phyloP scores from a whole-genome alignment of 2,113 vertebrate species.

The Brienomyrus longianalis region DNA sequence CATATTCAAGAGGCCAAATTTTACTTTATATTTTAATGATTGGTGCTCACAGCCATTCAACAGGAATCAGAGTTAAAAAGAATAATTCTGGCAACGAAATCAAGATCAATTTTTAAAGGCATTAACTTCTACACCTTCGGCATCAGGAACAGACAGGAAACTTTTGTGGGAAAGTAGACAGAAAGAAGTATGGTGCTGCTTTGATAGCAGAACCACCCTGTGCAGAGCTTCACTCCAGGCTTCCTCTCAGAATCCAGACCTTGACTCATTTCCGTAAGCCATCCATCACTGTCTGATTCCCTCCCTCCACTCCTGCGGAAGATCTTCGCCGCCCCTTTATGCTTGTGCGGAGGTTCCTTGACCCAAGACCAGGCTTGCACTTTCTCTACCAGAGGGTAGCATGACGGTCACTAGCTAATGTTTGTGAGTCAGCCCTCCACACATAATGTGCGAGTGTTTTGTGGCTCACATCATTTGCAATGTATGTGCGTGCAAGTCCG shows the following conservation, averaged over 20 bases:
- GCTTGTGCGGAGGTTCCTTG: neutral
- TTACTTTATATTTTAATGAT: neutral
- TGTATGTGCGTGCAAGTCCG: neutral
- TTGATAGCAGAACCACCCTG: neutral
- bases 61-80: neutral
- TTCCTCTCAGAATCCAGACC: constrained; percentile 5
- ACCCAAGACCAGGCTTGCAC: neutral
- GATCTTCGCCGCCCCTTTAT: neutral
- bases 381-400: neutral
- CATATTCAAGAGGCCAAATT: neutral
- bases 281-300: neutral
- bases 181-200: neutral
- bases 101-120: neutral
- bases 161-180: neutral
- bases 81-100: neutral
- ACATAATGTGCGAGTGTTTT: neutral
- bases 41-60: neutral
- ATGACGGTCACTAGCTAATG: neutral
- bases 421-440: neutral
- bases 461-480: neutral
- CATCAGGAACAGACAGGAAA: neutral
- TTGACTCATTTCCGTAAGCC: neutral
- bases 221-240: neutral
- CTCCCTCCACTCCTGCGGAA: neutral
- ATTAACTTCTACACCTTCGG: neutral